Base-by-base conservation (phyloP, 2,888 invertebrate genomes). In the Diaprepes abbreviatus region DNA sequence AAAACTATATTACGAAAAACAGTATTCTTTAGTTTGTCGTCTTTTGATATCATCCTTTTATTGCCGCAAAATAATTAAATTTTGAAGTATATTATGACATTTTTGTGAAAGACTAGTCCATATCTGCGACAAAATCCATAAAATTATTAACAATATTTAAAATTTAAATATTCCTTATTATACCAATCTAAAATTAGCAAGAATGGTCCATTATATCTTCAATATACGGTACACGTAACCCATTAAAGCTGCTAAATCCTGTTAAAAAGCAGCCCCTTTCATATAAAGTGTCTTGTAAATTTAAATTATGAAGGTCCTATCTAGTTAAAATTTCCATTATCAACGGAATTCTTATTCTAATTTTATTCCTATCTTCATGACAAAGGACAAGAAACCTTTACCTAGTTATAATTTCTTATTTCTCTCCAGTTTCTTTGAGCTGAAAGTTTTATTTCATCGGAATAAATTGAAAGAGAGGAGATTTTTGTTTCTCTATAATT, bases 341-440 rank as follows among this genome's bases (percentile, higher is more conserved):
- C 19, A 43, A 19, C 2, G 40, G 1, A 19, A 43, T 5, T 43
- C 9, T 43, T 43, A 43, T 19, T 43, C 10, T 19, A 43, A 43
- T 43, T 43, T 43, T 43, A 43, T 43, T 19, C 9, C 1, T 7
- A 17, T 43, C 40, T 10, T 43, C 9, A 43, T 19, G 40, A 19
- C 40, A 10, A 43, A 17, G 9, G 10, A 19, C 10, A 43, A 9
- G 14, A 19, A 10, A 19, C 9, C 40, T 9, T 9, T 43, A 43
- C 19, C 40, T 43, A 43, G 19, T 17, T 43, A 43, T 43, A 43
- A 43, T 43, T 43, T 43, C 40, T 43, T 43, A 43, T 43, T 43
- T 14, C 40, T 19, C 17, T 19, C 10, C 17, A 19, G 19, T 5
- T 19, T 17, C 19, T 43, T 19, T 43, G 10, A 10, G 17, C 14